Conservation (phyloP, 2,797 vertebrate genomes). For the Brachyalestes nurse region DNA sequence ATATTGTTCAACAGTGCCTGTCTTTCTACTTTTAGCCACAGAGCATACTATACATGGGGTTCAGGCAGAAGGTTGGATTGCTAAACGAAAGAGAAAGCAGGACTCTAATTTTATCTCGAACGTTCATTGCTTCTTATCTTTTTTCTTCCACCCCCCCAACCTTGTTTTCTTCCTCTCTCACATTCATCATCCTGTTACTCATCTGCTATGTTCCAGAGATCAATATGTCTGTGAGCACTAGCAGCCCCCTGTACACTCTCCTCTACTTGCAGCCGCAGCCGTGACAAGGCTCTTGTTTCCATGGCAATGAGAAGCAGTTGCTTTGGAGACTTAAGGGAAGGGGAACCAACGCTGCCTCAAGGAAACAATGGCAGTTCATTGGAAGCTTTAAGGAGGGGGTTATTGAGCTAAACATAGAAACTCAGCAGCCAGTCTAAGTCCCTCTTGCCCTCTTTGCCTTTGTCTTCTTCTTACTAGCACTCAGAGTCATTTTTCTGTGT, state of each 20-base stretch:
- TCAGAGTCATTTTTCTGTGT: slow-evolving; percentile 11
- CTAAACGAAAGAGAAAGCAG: neutral
- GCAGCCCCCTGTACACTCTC: slow-evolving; percentile 27
- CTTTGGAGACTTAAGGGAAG: slow-evolving; percentile 77
- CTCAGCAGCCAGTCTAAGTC: slow-evolving; percentile 49
- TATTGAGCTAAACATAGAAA: slow-evolving; percentile 71
- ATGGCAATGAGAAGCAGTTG: slow-evolving; percentile 81
- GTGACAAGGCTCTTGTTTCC: slow-evolving; percentile 77
- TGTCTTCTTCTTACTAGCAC: slow-evolving; percentile 26
- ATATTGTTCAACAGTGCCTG: neutral
- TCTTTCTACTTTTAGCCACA: neutral
- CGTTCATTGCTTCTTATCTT: neutral
- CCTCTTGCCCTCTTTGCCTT: slow-evolving; percentile 38
- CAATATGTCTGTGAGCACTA: slow-evolving; percentile 42
- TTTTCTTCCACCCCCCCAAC: neutral
- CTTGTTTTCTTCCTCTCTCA: neutral
- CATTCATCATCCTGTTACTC: slow-evolving; percentile 27
- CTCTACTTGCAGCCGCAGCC: slow-evolving; percentile 36
- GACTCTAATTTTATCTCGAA: neutral
- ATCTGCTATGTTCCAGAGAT: slow-evolving; percentile 37
- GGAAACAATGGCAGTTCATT: slow-evolving; percentile 71
- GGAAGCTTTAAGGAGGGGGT: slow-evolving; percentile 56
- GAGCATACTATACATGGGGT: neutral
- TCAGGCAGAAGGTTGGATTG: neutral
- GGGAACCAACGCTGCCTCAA: slow-evolving; percentile 64